Evolutionary conservation across 2,797 vertebrate species (phyloP).

Genomic region (Lutjanus campechanus): DNA sequence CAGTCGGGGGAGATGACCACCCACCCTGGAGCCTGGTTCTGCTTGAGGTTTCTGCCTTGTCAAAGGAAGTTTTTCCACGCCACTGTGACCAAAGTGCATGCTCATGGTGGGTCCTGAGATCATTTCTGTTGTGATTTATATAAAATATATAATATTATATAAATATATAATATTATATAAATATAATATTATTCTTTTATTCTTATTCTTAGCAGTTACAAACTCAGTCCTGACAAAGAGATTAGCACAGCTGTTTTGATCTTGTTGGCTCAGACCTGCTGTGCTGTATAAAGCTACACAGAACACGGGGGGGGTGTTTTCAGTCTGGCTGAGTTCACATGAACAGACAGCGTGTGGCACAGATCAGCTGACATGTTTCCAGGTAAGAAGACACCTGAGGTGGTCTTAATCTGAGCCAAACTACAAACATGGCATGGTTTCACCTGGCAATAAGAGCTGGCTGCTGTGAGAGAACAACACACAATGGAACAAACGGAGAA

Average conservation of each 20-base stretch:
- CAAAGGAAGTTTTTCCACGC: no score
- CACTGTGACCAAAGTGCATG: no score
- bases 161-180: no score
- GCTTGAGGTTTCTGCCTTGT: no score
- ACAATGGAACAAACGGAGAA: background rate
- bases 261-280: background rate
- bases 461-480: background rate
- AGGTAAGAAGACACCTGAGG: slow-evolving; percentile 4
- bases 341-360: background rate
- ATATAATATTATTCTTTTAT: no score
- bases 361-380: background rate
- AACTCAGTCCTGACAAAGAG: background rate
- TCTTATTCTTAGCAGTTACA: background rate
- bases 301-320: background rate
- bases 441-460: background rate
- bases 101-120: no score
- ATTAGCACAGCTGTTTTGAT: background rate
- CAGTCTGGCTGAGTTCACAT: background rate
- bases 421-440: background rate
- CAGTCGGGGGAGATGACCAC: no score
- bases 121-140: no score
- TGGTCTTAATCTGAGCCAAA: background rate
- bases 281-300: background rate
- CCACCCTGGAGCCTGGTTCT: no score
- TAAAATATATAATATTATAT: no score